Conservation (phyloP, 2,797 vertebrate genomes). For the Lagodon rhomboides region DNA sequence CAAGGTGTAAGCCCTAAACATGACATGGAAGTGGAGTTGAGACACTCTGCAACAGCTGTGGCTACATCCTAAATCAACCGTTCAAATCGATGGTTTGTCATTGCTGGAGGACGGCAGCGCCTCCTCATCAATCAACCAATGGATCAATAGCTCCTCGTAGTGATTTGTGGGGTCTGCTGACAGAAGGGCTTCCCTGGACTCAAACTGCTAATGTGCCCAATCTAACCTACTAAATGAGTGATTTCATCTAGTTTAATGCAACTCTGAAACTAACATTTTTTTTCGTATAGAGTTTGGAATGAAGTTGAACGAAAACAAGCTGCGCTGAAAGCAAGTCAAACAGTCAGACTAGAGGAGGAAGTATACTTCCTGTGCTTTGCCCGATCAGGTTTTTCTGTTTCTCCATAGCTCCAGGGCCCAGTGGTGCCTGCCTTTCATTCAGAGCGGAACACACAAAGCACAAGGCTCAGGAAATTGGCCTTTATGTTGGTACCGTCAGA, state of each 20-base stretch:
- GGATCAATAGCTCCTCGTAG: constrained; percentile 30
- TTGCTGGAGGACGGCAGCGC: background rate
- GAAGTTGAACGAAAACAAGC: background rate
- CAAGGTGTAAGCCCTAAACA: background rate
- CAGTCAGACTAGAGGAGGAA: constrained; percentile 20
- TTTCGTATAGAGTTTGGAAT: background rate
- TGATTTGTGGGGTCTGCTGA: constrained; percentile 18
- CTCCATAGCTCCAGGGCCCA: constrained; percentile 26
- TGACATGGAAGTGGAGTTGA: background rate
- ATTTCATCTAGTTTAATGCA: background rate
- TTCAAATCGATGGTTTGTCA: constrained; percentile 23
- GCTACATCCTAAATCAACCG: constrained; percentile 26
- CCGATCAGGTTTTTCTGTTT: constrained; percentile 26
- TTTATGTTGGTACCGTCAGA: background rate
- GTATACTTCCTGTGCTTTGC: constrained; percentile 3
- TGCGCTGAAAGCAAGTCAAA: background rate
- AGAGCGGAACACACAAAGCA: constrained; percentile 38
- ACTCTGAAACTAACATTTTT: background rate
- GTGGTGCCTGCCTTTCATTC: constrained; percentile 36
- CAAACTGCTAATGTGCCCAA: background rate
- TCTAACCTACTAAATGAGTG: background rate
- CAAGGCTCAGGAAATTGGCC: constrained; percentile 28
- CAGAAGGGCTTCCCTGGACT: constrained; percentile 1
- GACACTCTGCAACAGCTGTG: constrained; percentile 6
- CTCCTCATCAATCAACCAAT: constrained; percentile 46